Conservation (phyloP, 2,797 vertebrate genomes). For the Halcyon leucocephala region DNA sequence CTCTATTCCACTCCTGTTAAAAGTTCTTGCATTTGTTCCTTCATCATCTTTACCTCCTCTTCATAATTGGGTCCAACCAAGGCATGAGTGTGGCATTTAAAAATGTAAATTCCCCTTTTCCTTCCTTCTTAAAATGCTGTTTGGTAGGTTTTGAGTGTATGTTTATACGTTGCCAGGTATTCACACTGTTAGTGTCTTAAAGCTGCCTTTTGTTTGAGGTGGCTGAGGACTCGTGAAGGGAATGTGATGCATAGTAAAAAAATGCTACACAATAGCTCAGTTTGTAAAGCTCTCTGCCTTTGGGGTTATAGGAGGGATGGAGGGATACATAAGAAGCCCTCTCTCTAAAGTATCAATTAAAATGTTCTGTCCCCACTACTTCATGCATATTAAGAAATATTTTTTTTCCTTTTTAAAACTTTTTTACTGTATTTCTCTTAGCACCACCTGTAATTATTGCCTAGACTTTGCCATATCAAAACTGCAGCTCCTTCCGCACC, state of each 20-base stretch:
- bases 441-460: neutral
- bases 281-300: neutral
- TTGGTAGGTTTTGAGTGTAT: neutral
- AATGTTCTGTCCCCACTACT: neutral
- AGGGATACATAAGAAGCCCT: neutral
- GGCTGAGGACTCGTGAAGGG: neutral
- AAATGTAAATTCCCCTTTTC: neutral
- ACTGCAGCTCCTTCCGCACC: neutral
- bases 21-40: neutral
- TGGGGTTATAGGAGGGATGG: neutral
- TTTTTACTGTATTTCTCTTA: neutral
- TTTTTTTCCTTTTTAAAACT: neutral
- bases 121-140: neutral
- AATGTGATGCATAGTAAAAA: neutral
- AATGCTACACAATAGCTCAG: neutral
- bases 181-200: neutral
- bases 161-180: neutral
- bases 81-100: neutral
- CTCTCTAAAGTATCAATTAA: neutral
- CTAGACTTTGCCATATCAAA: neutral
- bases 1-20: neutral
- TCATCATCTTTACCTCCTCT: neutral
- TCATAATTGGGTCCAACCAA: neutral
- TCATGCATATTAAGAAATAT: neutral
- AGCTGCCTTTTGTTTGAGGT: neutral